A percentile compares a stretch with the other conserved stretches of the same genome.
Evolutionary conservation across 2,888 invertebrate genomes (phyloP).

Genomic region (Mesorhabditis spiculigera): DNA sequence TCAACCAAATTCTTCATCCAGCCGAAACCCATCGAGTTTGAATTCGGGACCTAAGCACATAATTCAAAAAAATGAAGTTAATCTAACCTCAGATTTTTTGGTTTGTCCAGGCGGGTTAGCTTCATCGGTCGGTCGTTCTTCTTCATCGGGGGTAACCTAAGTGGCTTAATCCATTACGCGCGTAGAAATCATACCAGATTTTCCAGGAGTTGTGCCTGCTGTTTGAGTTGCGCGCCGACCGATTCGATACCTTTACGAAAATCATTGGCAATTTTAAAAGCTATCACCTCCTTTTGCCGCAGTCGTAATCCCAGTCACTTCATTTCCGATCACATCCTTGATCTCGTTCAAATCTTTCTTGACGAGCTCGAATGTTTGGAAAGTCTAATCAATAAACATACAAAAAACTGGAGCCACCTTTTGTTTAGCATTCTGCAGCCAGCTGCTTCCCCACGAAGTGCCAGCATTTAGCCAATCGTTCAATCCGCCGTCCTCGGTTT

Average conservation of each 20-base stretch:
- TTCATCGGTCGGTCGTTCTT: conserved; percentile 16
- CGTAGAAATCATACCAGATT: conserved; percentile 28
- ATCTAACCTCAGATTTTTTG: conserved; percentile 6
- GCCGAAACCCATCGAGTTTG: conserved; percentile 27
- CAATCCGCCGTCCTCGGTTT: conserved; percentile 12
- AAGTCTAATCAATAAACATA: conserved; percentile 35
- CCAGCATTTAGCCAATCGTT: conserved; percentile 26
- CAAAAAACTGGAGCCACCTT: conserved; percentile 30
- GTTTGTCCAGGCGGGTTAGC: background rate
- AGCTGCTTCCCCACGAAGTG: conserved; percentile 41
- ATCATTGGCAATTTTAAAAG: background rate
- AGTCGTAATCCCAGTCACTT: conserved; percentile 43
- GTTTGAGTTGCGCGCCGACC: conserved; percentile 35
- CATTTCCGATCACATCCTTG: conserved; percentile 46
- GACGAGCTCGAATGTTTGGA: conserved; percentile 51
- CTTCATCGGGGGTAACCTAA: conserved; percentile 24
- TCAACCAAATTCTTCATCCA: conserved; percentile 44
- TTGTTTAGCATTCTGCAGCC: conserved; percentile 45
- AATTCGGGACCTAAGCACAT: conserved; percentile 12
- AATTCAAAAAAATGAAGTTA: background rate
- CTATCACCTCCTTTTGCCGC: conserved; percentile 31
- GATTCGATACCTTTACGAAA: conserved; percentile 22
- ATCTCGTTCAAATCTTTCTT: conserved; percentile 56
- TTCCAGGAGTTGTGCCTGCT: conserved; percentile 50
- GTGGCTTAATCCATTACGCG: too few species aligned